A percentile compares a stretch with the other conserved stretches of the same genome.
phyloP scores from a whole-genome alignment of 2,888 invertebrate species.

The Hybos culiciformis region DNA sequence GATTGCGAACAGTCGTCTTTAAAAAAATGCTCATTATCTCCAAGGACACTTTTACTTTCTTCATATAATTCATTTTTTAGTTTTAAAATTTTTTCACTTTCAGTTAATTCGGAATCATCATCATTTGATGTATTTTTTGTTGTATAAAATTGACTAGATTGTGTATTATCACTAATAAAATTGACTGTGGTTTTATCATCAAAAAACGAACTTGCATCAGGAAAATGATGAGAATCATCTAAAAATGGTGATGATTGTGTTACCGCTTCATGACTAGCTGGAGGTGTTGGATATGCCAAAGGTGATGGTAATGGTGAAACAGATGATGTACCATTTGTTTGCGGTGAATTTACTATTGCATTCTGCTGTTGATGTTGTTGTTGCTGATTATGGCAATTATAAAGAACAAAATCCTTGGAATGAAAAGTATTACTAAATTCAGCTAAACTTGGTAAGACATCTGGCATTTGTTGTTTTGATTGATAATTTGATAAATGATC shows the following conservation, averaged over 20 bases:
- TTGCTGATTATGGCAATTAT: constrained; percentile 32
- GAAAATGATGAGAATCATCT: constrained; percentile 31
- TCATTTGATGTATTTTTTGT: constrained; percentile 18
- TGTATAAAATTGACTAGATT: constrained; percentile 24
- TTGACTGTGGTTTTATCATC: constrained; percentile 28
- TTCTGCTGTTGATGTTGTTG: constrained; percentile 34
- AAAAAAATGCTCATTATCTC: constrained; percentile 23
- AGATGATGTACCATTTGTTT: constrained; percentile 28
- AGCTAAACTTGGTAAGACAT: constrained; percentile 62
- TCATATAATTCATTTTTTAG: constrained; percentile 24
- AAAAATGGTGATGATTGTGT: constrained; percentile 35
- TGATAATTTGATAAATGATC: constrained; percentile 12
- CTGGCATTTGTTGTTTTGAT: constrained; percentile 43
- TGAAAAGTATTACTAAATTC: constrained; percentile 74
- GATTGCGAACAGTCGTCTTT: constrained; percentile 13
- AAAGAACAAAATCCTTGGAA: constrained; percentile 38
- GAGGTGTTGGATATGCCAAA: constrained; percentile 74
- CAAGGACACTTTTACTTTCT: constrained; percentile 25
- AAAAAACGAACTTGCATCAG: constrained; percentile 32
- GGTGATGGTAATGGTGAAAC: constrained; percentile 53
- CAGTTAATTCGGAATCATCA: constrained; percentile 20
- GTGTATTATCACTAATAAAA: constrained; percentile 23
- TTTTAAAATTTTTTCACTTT: constrained; percentile 33
- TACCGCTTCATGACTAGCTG: constrained; percentile 69
- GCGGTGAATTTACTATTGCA: constrained; percentile 13